Conservation (phyloP, 2,888 invertebrate genomes). For the Sicus ferrugineus region DNA sequence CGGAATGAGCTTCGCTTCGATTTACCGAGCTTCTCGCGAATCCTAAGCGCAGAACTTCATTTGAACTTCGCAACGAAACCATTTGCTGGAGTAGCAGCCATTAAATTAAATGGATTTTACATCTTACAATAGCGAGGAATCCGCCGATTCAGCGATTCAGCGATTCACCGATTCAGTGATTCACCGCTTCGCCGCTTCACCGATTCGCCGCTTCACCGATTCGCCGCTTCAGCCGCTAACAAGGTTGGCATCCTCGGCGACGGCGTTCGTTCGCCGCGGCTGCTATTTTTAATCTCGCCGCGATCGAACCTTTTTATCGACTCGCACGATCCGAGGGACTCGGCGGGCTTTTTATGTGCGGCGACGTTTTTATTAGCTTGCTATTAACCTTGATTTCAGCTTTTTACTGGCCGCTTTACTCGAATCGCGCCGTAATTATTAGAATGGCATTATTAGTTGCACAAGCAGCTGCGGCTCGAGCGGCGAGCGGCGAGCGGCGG, state of each 20-base stretch:
- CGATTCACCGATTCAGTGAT: too few species aligned
- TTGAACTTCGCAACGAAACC: too few species aligned
- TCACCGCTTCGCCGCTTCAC: too few species aligned
- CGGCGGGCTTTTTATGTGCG: conserved; percentile 5
- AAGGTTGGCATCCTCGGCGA: conserved; percentile 13
- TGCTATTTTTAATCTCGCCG: neutral
- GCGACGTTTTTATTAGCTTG: conserved; percentile 6
- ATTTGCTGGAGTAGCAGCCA: neutral
- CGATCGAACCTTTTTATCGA: conserved; percentile 2
- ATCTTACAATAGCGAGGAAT: conserved; percentile 7
- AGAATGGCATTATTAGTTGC: conserved; percentile 5
- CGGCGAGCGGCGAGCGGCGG: neutral
- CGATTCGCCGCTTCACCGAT: too few species aligned
- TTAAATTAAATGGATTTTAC: neutral
- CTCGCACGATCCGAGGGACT: neutral
- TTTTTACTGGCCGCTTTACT: conserved; percentile 15
- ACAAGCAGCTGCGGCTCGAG: neutral
- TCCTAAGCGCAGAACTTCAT: too few species aligned
- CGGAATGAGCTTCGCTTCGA: neutral
- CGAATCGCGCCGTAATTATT: conserved; percentile 7
- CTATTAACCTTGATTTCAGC: conserved; percentile 18
- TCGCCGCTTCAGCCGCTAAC: neutral
- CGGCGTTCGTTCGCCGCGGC: neutral
- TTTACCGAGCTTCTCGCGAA: neutral
- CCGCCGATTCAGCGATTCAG: neutral